Evolutionary conservation across 1,140 invertebrate genomes (phyloP).

Genomic region (Pectinophora gossypiella): DNA sequence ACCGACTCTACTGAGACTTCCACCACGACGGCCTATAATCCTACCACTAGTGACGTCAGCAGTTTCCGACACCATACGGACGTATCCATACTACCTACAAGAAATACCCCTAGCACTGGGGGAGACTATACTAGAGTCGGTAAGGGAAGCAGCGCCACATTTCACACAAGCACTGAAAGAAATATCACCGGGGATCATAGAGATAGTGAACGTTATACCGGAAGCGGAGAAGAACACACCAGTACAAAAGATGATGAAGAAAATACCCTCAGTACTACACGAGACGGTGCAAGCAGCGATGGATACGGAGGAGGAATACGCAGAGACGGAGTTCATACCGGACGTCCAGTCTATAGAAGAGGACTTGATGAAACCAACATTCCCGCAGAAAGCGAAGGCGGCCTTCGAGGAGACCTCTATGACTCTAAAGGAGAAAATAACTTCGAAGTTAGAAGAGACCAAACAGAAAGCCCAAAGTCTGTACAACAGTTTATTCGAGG

Average conservation of each 20-base stretch:
- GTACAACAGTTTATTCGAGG: constrained; percentile 53
- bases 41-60: constrained; percentile 58
- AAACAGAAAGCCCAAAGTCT: constrained; percentile 50
- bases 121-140: constrained; percentile 61
- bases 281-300: constrained; percentile 55
- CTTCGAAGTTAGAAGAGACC: constrained; percentile 49
- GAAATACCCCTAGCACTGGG: constrained; percentile 63
- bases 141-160: constrained; percentile 60
- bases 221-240: constrained; percentile 37
- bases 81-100: constrained; percentile 65
- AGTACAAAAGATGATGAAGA: constrained; percentile 51
- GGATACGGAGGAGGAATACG: constrained; percentile 22
- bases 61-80: constrained; percentile 59
- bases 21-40: constrained; percentile 51
- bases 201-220: constrained; percentile 59
- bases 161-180: constrained; percentile 58
- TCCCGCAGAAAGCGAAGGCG: constrained; percentile 27
- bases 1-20: constrained; percentile 36
- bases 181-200: constrained; percentile 61
- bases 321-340: constrained; percentile 22
- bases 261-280: constrained; percentile 53
- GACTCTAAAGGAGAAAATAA: constrained; percentile 50
- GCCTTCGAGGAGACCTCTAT: constrained; percentile 38
- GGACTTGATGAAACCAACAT: background rate
- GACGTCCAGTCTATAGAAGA: constrained; percentile 17